Evolutionary conservation across 2,113 vertebrate genomes (phyloP).

Genomic region (Corythoichthys intestinalis): DNA sequence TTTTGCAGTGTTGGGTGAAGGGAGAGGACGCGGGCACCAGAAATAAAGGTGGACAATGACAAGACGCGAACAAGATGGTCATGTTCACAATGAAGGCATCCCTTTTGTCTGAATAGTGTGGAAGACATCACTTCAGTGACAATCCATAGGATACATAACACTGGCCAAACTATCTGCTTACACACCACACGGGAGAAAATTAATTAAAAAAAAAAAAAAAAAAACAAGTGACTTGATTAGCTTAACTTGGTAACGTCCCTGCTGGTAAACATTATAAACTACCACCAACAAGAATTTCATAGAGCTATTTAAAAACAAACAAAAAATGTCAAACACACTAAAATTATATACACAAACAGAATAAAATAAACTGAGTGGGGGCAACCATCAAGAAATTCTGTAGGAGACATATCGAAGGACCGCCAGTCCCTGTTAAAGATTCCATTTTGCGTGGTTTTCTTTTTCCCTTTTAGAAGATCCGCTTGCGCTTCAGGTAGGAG

Average conservation of each 20-base stretch:
- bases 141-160: conserved; percentile 23
- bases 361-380: background rate
- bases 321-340: conserved; percentile 56
- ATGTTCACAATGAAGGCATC: background rate
- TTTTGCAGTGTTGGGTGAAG: background rate
- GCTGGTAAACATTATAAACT: conserved; percentile 45
- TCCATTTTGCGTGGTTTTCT: background rate
- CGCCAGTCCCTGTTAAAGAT: conserved; percentile 5
- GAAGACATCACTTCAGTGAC: conserved; percentile 41
- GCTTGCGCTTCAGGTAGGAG: conserved; percentile 90
- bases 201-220: conserved; percentile 14
- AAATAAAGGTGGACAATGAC: background rate
- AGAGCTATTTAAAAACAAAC: conserved; percentile 20
- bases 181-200: conserved; percentile 38
- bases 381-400: conserved; percentile 34
- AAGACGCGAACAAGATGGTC: background rate
- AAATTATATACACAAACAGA: conserved; percentile 61
- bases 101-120: conserved; percentile 36
- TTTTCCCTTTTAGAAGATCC: conserved; percentile 75
- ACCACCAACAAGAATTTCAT: conserved; percentile 41
- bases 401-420: conserved; percentile 6
- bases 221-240: conserved; percentile 15
- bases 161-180: conserved; percentile 41
- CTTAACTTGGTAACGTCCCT: conserved; percentile 39
- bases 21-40: background rate